These are phyloP conservation scores for Enteromius unitaeniatus DNA, from an alignment of 2,797 vertebrate species.

Conservation along the genomic window DNA sequence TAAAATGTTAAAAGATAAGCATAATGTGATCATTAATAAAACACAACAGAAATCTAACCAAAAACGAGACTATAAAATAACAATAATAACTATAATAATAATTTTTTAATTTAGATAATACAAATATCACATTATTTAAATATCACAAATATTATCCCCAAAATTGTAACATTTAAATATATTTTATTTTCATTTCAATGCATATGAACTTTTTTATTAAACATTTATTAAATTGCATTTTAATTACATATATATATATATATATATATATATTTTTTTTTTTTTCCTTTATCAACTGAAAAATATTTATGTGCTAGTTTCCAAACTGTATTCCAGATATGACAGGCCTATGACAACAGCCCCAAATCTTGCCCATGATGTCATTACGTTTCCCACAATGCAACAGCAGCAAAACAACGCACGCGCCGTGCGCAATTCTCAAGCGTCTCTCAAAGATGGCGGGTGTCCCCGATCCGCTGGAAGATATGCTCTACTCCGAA, in stretches of 20 bases:
- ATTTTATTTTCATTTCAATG: not conserved
- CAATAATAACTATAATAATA: no score
- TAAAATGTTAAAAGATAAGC: not conserved
- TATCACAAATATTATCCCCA: not conserved
- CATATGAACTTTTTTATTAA: not conserved
- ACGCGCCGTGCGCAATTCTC: conserved; percentile 54
- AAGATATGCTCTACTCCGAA: conserved; percentile 89
- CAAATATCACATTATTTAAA: not conserved
- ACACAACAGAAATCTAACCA: not conserved
- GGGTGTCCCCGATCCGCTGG: conserved; percentile 82
- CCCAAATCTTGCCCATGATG: conserved; percentile 50
- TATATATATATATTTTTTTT: no score
- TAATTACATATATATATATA: not conserved
- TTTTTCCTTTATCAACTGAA: not conserved
- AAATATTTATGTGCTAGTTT: not conserved
- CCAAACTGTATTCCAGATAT: not conserved
- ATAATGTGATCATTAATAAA: not conserved
- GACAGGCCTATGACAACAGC: conserved; percentile 23
- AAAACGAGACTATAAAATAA: not conserved
- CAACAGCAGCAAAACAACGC: conserved; percentile 57
- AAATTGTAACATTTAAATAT: not conserved
- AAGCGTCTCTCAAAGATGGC: conserved; percentile 79
- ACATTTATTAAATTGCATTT: not conserved
- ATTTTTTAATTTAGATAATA: no score
- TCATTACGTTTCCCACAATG: conserved; percentile 60